These are phyloP conservation scores for Eretmocerus hayati DNA, from an alignment of 2,888 invertebrate genomes.

Conservation along the genomic window DNA sequence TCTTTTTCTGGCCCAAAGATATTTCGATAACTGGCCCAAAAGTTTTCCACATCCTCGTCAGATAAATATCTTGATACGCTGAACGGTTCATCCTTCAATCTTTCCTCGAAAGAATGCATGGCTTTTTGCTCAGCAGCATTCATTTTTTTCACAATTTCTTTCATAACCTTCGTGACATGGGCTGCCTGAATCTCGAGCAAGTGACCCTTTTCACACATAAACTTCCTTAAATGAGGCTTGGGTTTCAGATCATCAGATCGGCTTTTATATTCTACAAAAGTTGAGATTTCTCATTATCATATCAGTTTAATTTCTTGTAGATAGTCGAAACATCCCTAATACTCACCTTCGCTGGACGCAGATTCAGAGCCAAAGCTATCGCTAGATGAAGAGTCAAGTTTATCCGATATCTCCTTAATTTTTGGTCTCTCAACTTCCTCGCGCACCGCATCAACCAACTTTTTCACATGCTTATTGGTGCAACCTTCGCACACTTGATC, in stretches of 20 bases:
- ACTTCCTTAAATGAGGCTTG: slow-evolving; percentile 5
- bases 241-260: background rate
- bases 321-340: background rate
- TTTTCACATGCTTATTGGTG: slow-evolving; percentile 8
- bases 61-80: slow-evolving; percentile 54
- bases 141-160: slow-evolving; percentile 54
- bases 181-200: slow-evolving; percentile 60
- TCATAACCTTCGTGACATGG: slow-evolving; percentile 59
- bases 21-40: slow-evolving; percentile 61
- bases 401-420: background rate
- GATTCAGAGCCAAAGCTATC: background rate
- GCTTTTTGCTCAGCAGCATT: slow-evolving; percentile 35
- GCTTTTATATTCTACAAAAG: background rate
- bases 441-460: slow-evolving; percentile 23
- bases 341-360: background rate
- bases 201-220: slow-evolving; percentile 50
- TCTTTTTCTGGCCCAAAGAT: slow-evolving; percentile 58
- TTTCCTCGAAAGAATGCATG: slow-evolving; percentile 39
- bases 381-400: background rate
- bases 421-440: slow-evolving; percentile 12
- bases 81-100: slow-evolving; percentile 34
- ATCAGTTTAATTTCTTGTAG: background rate
- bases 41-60: slow-evolving; percentile 54
- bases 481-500: slow-evolving; percentile 10
- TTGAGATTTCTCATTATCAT: background rate